Base-by-base conservation (phyloP, 2,113 vertebrate genomes). In the Rattus rattus region DNA sequence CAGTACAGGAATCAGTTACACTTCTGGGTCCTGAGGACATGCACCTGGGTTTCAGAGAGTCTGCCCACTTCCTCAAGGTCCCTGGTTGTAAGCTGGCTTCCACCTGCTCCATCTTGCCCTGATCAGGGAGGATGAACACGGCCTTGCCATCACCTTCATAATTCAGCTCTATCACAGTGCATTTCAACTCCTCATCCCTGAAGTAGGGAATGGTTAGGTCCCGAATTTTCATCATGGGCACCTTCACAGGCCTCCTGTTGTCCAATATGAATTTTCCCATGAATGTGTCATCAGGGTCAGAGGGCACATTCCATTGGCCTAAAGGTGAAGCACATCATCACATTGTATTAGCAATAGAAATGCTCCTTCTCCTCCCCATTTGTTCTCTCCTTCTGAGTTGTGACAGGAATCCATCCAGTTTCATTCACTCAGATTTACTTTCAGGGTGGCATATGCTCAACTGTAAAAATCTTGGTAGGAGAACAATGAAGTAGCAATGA, bases 261-360 rank as follows among this genome's bases (percentile, higher is more conserved):
- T 98, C 98, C 97, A 99, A 96, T 0, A 96, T 92, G 0, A 73
- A 94, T 43, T 43, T 43, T 43, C 43, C 43, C 2, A 98, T 94
- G 0, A 7, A 5, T 0, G 99, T 99, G 0, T 0, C 0, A 0
- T 19, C 12, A 0, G 0, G 92, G 3, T 98, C 14, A 52, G 99
- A 99, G 56, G 98, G 98, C 6, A 43, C 98, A 95, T 98, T 43
- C 99, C 99, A 99, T 88, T 98, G 96, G 77, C 98, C 99, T 99
- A 65, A 92, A 92, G 36, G 5, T 76, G 88, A 7, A 59, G 86
- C 61, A 67, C 3, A 83, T 0, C 26, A 43, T 24, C 19, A 22
- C 84, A n/a, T 14, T 1, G 10, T 30, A n/a, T 67, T 47, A 52
- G 14, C 16, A 9, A 28, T 0, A 2, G 28, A 77, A 20, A 7